A percentile compares a stretch with the other conserved stretches of the same genome.
phyloP scores from a whole-genome alignment of 2,888 invertebrate species.

The Hirudinaria manillensis region DNA sequence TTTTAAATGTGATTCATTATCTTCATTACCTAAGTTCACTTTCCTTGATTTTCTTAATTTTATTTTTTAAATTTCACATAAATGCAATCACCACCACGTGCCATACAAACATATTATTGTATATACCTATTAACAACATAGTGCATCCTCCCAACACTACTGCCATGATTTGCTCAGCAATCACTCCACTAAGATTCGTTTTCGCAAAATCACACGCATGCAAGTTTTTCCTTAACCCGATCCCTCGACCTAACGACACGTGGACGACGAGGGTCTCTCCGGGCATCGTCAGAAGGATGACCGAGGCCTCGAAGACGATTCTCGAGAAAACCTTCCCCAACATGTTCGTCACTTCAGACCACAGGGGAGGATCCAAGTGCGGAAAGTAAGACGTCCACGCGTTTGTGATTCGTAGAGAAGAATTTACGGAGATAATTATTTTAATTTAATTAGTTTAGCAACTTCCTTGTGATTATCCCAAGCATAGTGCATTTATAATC shows the following conservation, averaged over 20 bases:
- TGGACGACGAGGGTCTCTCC: conserved; percentile 82
- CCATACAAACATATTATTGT: no score
- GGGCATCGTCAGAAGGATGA: conserved; percentile 81
- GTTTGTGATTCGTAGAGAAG: neutral
- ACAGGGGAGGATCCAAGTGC: conserved; percentile 75
- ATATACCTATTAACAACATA: no score
- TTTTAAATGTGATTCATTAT: no score
- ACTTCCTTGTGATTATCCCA: no score
- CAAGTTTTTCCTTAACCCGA: no score
- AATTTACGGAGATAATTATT: neutral
- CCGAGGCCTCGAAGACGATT: conserved; percentile 83
- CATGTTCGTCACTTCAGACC: conserved; percentile 89
- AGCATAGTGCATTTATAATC: no score
- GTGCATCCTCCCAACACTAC: no score
- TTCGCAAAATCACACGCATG: neutral
- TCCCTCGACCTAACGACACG: conserved; percentile 31
- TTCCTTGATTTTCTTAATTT: no score
- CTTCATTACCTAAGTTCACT: no score
- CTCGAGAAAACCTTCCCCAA: conserved; percentile 86
- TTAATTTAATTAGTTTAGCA: no score
- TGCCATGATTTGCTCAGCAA: neutral
- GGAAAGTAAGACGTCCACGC: conserved; percentile 61
- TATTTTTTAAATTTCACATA: no score
- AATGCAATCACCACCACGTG: no score
- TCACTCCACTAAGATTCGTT: neutral